phyloP scores from a whole-genome alignment of 2,888 invertebrate genomes.

The Schizaphis graminum region DNA sequence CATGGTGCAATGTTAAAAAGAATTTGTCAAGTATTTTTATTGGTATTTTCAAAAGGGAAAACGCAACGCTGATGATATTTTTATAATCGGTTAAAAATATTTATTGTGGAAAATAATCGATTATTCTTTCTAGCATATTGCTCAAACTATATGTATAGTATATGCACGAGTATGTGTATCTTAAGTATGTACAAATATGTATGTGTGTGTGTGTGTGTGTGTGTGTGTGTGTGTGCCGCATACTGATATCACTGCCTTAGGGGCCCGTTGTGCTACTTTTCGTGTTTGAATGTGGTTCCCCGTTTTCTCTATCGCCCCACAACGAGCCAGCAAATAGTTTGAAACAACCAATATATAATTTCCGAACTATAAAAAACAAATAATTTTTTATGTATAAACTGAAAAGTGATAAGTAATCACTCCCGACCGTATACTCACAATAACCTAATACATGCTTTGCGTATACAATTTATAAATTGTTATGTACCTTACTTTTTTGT shows the following conservation, averaged over 20 bases:
- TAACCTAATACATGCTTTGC: background rate
- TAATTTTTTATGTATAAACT: background rate
- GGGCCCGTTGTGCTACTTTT: slow-evolving; percentile 63
- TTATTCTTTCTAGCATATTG: slow-evolving; percentile 23
- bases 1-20: slow-evolving; percentile 36
- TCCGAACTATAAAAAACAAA: background rate
- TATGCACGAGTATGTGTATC: background rate
- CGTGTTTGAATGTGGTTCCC: slow-evolving; percentile 17
- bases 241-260: slow-evolving; percentile 59
- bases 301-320: slow-evolving; percentile 20
- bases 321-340: background rate
- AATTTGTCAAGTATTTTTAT: slow-evolving; percentile 65
- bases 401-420: background rate
- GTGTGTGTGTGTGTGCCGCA: slow-evolving; percentile 21
- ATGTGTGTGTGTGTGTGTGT: background rate
- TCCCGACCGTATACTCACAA: background rate
- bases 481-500: background rate
- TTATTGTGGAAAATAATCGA: slow-evolving; percentile 52
- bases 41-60: slow-evolving; percentile 30
- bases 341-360: slow-evolving; percentile 33
- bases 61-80: slow-evolving; percentile 33
- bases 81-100: slow-evolving; percentile 36
- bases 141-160: background rate
- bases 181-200: slow-evolving; percentile 4
- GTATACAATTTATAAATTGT: background rate